Percentiles rank a stretch among this genome's conserved stretches.
These are phyloP conservation scores for Aulostomus chinensis DNA, from an alignment of 2,797 vertebrate genomes.

Conservation along the genomic window DNA sequence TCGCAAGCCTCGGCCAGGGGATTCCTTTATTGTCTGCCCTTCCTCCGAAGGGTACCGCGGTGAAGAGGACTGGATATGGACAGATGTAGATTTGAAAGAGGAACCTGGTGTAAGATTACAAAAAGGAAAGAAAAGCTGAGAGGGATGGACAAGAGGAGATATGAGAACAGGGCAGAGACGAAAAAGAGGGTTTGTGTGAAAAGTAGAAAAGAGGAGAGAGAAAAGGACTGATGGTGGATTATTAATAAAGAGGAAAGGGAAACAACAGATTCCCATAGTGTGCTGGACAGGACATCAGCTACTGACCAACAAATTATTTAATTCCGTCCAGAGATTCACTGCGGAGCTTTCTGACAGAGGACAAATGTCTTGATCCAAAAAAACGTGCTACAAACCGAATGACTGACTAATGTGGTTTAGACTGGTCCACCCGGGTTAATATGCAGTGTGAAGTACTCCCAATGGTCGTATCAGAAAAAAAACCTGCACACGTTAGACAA, in stretches of 20 bases:
- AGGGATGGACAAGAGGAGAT: slow-evolving; percentile 35
- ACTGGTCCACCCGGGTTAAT: neutral
- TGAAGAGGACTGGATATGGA: slow-evolving; percentile 40
- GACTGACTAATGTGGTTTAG: slow-evolving; percentile 17
- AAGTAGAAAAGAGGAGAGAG: slow-evolving; percentile 30
- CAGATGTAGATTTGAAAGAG: slow-evolving; percentile 58
- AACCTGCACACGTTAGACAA: neutral
- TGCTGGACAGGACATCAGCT: slow-evolving; percentile 35
- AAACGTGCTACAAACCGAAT: no score
- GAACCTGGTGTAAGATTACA: slow-evolving; percentile 39
- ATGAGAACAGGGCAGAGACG: no score
- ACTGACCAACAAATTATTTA: slow-evolving; percentile 36
- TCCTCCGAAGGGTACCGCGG: slow-evolving; percentile 27
- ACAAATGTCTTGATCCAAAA: no score
- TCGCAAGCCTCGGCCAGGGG: slow-evolving; percentile 38
- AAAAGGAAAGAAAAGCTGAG: slow-evolving; percentile 64
- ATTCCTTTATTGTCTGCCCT: slow-evolving; percentile 66
- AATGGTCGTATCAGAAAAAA: slow-evolving; percentile 13
- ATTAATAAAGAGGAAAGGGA: slow-evolving; percentile 59
- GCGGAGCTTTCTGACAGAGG: neutral
- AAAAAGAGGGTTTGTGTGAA: slow-evolving; percentile 34
- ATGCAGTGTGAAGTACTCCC: slow-evolving; percentile 7
- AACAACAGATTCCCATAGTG: slow-evolving; percentile 60
- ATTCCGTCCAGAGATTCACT: neutral
- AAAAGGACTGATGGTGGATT: slow-evolving; percentile 58